Evolutionary conservation across 2,888 invertebrate genomes (phyloP), one percentile per base, ranked within the genome.

Genomic region (Apotomis turbidana): DNA sequence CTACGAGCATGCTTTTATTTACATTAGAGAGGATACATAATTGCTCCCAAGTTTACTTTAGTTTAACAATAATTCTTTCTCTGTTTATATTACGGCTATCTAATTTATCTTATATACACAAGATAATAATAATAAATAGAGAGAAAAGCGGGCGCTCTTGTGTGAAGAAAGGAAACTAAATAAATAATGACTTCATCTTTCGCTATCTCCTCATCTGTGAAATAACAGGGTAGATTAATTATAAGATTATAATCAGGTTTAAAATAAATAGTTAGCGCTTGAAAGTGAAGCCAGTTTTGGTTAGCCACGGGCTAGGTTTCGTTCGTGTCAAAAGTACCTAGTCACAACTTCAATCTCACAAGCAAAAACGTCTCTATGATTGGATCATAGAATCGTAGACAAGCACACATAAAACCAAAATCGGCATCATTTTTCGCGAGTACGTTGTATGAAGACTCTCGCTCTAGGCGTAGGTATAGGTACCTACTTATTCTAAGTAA

Each of bases 71-170:
- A 89, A 85, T 89, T 90, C 85, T 89, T 86, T 81, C 81, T 87
- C 82, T 90, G 88, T 90, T 90, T 90, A 91, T 85, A 82, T 80
- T 87, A 84, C 75, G 79, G 85, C 87, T 86, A 89, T 89, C 88
- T 87, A 87, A 88, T 84, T 79, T 75, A 81, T 79, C 83, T 84
- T 89, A 87, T 89, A 87, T 89, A 90, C 83, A 86, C 87, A 85
- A 85, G 87, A 87, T 90, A 87, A 89, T 88, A 90, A 89, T 90
- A 89, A 90, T 89, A 90, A 85, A 80, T 86, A 86, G 90, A 89
- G 88, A 89, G 84, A 81, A 81, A 78, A 82, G 88, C 88, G 89
- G 68, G 89, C 84, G 81, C 84, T 89, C 87, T 89, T 88, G 89
- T 88, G 87, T 84, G 82, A 80, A 83, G 83, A 84, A 85, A 87